Conservation (phyloP, 2,888 invertebrate species). For the Heterodera filipjevi region DNA sequence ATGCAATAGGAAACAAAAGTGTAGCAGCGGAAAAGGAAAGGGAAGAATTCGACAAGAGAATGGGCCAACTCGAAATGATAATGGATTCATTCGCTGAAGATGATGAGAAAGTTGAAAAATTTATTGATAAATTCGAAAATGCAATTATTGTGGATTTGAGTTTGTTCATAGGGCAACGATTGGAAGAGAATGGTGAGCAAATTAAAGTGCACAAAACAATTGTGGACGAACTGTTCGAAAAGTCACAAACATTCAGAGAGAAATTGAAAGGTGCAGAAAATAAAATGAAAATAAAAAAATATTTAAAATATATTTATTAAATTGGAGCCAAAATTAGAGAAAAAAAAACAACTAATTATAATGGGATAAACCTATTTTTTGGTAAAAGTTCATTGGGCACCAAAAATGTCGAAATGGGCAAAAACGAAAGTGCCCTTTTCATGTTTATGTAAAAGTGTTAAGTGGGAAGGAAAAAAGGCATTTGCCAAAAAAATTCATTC, state of each 20-base stretch:
- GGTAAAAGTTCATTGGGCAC: too few species aligned
- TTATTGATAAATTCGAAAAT: neutral
- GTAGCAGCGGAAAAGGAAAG: neutral
- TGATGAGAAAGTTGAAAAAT: neutral
- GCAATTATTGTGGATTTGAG: neutral
- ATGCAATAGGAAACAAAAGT: neutral
- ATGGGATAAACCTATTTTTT: too few species aligned
- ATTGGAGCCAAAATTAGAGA: too few species aligned
- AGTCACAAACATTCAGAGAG: neutral
- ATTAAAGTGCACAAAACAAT: neutral
- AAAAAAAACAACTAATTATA: too few species aligned
- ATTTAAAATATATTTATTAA: neutral
- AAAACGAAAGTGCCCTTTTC: too few species aligned
- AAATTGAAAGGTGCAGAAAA: neutral
- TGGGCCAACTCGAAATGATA: neutral
- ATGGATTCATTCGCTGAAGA: neutral
- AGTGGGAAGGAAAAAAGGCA: too few species aligned
- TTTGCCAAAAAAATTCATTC: neutral
- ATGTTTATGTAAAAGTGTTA: too few species aligned
- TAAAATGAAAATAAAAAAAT: neutral
- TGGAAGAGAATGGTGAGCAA: neutral
- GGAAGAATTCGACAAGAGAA: neutral
- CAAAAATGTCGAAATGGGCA: too few species aligned
- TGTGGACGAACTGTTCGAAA: neutral
- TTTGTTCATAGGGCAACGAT: neutral